phyloP scores from a whole-genome alignment of 1,140 invertebrate species.

The Bombus confusus region DNA sequence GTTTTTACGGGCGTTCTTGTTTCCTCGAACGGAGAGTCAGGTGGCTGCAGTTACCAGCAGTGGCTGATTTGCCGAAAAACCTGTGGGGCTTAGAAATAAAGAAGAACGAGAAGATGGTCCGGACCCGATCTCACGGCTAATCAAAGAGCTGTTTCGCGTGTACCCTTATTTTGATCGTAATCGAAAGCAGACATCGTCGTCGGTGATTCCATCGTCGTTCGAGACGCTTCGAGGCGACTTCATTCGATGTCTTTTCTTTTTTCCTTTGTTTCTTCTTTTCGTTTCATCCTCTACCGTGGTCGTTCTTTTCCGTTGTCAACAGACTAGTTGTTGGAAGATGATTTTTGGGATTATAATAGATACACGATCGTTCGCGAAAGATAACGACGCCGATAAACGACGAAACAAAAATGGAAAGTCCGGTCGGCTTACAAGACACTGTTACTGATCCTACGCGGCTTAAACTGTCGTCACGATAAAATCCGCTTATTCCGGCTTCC shows the following conservation, averaged over 20 bases:
- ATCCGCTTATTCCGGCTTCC: slow-evolving; percentile 61
- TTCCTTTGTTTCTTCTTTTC: no score
- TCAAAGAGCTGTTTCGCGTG: slow-evolving; percentile 29
- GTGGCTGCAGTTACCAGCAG: neutral
- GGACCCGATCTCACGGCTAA: slow-evolving; percentile 15
- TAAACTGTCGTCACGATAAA: slow-evolving; percentile 59
- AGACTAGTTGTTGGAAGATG: neutral
- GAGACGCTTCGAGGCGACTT: neutral
- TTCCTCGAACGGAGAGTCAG: neutral
- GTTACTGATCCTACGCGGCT: slow-evolving; percentile 59
- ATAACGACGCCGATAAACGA: slow-evolving; percentile 15
- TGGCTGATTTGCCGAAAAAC: slow-evolving; percentile 13
- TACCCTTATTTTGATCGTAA: slow-evolving; percentile 46
- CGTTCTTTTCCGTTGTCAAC: neutral
- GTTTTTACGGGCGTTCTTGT: slow-evolving; percentile 28
- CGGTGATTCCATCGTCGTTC: neutral
- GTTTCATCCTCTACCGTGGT: no score
- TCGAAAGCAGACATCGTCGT: slow-evolving; percentile 14
- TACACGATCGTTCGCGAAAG: neutral
- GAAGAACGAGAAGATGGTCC: neutral
- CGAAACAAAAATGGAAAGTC: slow-evolving; percentile 53
- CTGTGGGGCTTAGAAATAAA: slow-evolving; percentile 4
- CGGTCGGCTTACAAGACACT: slow-evolving; percentile 57
- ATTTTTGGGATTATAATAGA: neutral
- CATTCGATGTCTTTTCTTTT: neutral